Conservation (phyloP, 2,888 invertebrate genomes). For the Papilio protenor region DNA sequence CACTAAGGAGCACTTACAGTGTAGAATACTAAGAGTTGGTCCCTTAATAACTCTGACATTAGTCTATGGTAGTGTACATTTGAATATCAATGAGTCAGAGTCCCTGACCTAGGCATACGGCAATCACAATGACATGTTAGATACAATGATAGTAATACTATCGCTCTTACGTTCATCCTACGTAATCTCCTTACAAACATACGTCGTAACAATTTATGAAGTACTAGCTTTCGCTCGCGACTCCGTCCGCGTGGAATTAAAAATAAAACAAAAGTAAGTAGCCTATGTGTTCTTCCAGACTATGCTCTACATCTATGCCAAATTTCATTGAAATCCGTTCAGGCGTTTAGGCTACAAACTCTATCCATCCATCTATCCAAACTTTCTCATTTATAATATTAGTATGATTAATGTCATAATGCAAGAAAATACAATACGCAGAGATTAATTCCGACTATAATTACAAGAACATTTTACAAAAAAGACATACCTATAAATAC, state of each 20-base stretch:
- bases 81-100: constrained; percentile 46
- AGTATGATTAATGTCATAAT: background rate
- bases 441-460: background rate
- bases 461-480: background rate
- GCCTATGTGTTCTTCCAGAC: too few species aligned
- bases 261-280: too few species aligned
- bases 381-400: too few species aligned
- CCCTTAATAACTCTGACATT: too few species aligned
- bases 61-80: background rate
- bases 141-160: constrained; percentile 44
- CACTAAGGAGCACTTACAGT: too few species aligned
- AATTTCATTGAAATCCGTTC: too few species aligned
- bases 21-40: too few species aligned
- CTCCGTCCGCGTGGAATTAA: too few species aligned
- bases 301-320: too few species aligned
- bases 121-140: constrained; percentile 44
- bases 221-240: too few species aligned
- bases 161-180: constrained; percentile 33
- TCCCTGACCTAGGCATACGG: constrained; percentile 54
- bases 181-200: constrained; percentile 8
- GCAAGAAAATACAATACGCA: background rate
- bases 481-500: background rate
- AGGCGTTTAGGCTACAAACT: too few species aligned
- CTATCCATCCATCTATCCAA: too few species aligned
- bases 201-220: background rate